Conservation (phyloP, 1,140 invertebrate genomes). For the Euura saliciscinereae region DNA sequence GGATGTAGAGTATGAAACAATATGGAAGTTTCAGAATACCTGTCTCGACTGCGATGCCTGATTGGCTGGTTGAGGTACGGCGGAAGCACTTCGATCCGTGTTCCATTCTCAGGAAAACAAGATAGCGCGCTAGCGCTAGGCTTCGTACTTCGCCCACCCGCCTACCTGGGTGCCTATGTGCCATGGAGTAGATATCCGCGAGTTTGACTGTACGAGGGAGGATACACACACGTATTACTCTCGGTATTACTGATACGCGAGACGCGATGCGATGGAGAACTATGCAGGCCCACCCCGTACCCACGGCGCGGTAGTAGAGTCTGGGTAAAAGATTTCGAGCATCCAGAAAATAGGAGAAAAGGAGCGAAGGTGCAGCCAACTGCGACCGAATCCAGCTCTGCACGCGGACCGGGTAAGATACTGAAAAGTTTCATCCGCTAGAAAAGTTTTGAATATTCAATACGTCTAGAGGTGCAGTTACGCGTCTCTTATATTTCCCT, state of each 20-base stretch:
- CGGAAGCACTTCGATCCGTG: not conserved
- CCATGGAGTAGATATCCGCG: no score
- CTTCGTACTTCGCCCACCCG: no score
- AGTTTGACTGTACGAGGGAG: not conserved
- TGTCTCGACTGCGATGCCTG: no score
- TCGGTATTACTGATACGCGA: not conserved
- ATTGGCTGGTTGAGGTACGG: not conserved
- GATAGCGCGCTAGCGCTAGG: not conserved
- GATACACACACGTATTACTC: not conserved
- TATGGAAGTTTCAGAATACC: no score
- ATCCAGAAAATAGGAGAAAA: not conserved
- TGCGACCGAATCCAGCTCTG: not conserved
- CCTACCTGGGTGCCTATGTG: no score
- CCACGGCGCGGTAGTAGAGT: not conserved
- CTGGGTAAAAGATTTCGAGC: not conserved
- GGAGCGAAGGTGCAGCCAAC: conserved; percentile 1
- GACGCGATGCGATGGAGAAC: conserved; percentile 7
- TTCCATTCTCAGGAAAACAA: not conserved
- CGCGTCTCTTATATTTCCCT: not conserved
- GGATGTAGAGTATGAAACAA: no score
- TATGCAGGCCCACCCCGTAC: no score
- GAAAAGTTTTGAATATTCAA: conserved; percentile 15
- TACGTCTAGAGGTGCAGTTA: not conserved
- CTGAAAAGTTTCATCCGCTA: conserved; percentile 4
- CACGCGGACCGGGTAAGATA: not conserved